A percentile compares a stretch with the other conserved stretches of the same genome.
These are phyloP conservation scores for Borostomias antarcticus DNA, from an alignment of 2,797 vertebrate species.

Conservation along the genomic window DNA sequence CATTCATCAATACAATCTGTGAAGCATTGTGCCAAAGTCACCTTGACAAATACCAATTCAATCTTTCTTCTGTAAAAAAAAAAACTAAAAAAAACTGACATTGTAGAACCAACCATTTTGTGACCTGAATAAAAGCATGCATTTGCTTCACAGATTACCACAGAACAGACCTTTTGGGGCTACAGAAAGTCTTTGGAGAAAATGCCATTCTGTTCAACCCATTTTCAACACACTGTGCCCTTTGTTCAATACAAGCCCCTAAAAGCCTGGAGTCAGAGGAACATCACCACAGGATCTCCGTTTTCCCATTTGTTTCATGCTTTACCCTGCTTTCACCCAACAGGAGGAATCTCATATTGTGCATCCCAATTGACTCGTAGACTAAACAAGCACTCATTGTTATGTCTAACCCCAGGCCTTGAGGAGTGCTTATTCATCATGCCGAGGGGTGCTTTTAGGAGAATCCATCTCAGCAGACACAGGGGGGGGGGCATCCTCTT, in stretches of 20 bases:
- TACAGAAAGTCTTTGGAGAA: constrained; percentile 51
- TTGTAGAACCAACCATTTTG: constrained; percentile 11
- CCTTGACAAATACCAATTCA: constrained; percentile 16
- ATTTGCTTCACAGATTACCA: constrained; percentile 78
- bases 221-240: constrained; percentile 44
- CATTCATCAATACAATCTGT: constrained; percentile 71
- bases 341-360: constrained; percentile 76
- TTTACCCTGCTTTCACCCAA: constrained; percentile 80
- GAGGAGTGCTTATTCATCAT: constrained; percentile 71
- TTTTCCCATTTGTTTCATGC: constrained; percentile 75
- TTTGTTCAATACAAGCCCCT: constrained; percentile 64
- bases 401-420: constrained; percentile 76
- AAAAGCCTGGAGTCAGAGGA: constrained; percentile 71
- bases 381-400: constrained; percentile 68
- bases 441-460: constrained; percentile 76
- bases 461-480: constrained; percentile 77
- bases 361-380: constrained; percentile 71
- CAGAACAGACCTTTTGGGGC: constrained; percentile 70
- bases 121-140: constrained; percentile 44
- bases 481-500: constrained; percentile 74
- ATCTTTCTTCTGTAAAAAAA: no score
- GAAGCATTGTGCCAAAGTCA: constrained; percentile 70
- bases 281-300: constrained; percentile 66
- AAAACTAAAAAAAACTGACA: constrained; percentile 24
- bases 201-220: constrained; percentile 33